Evolutionary conservation across 2,797 vertebrate genomes (phyloP).

Genomic region (Cynodonichthys magdalenae): DNA sequence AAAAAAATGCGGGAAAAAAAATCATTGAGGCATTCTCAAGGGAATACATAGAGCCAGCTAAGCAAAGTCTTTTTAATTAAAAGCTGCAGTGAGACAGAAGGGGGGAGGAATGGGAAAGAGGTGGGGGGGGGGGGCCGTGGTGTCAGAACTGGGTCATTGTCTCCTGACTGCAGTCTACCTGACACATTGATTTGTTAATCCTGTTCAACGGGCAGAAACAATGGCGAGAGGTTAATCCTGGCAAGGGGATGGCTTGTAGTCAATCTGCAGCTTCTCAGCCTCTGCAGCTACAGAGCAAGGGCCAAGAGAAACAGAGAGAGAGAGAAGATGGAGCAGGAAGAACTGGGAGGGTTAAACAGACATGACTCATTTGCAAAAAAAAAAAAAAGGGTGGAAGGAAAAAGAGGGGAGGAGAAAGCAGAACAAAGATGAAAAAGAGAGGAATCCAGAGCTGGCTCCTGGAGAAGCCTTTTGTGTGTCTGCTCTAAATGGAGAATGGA

Average conservation of each 20-base stretch:
- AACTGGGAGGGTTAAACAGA: constrained; percentile 4
- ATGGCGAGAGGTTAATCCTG: constrained; percentile 81
- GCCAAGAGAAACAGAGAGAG: constrained; percentile 37
- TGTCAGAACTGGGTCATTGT: constrained; percentile 86
- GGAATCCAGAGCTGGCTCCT: constrained; percentile 36
- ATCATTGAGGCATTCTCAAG: constrained; percentile 71
- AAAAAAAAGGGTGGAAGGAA: constrained; percentile 27
- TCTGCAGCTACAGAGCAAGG: constrained; percentile 55
- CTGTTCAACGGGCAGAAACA: constrained; percentile 86
- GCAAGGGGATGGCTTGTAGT: constrained; percentile 73
- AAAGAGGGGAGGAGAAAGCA: neutral
- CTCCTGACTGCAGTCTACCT: constrained; percentile 85
- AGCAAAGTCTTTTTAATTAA: constrained; percentile 86
- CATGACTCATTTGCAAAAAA: constrained; percentile 60
- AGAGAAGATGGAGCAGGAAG: constrained; percentile 32
- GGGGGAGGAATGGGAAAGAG: constrained; percentile 40
- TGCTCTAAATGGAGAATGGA: constrained; percentile 60
- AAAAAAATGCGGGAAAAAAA: constrained; percentile 55
- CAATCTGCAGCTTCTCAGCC: constrained; percentile 75
- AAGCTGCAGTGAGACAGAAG: constrained; percentile 77
- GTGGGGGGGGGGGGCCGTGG: constrained; percentile 49
- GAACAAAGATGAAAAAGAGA: constrained; percentile 26
- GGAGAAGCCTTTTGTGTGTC: constrained; percentile 53
- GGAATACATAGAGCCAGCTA: constrained; percentile 74
- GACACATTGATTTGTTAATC: constrained; percentile 88